Evolutionary conservation across 2,113 vertebrate species (phyloP), one percentile per base, ranked within the genome.

Genomic region (Mus spicilegus): DNA sequence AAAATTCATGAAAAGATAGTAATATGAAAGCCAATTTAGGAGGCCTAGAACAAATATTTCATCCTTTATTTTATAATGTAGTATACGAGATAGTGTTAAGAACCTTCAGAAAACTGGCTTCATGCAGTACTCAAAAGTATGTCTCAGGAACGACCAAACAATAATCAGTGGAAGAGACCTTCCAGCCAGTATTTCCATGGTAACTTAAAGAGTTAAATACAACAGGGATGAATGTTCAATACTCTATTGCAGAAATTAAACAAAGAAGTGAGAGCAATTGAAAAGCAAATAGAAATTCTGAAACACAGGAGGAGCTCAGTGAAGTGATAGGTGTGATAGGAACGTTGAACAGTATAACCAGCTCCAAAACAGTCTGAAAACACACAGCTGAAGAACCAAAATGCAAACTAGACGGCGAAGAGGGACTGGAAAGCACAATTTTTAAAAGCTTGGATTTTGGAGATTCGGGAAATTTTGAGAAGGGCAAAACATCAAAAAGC

Each of bases 351-450:
- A 73, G 69, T 42, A 33, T 12, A 14, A 9, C 7, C 26, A 20
- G 9, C 14, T 89, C 4, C 49, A 30, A 51, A 26, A 73, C 13
- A 28, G 42, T 42, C 8, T 30, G 51, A 58, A 89, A 73, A 56
- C 10, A 42, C 24, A 28, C 2, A 70, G 51, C 4, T 1, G 26
- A 75, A 42, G 24, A 73, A 42, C 0, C 42, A 28, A 49, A 24
- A 9, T 26, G 46, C 26, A 36, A 87, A 33, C 5, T 42, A n/a
- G 9, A 73, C 8, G 1, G 39, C 61, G 87, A 20, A 30, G 22
- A 12, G 3, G 36, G 75, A 58, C 7, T 39, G 0, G 51, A 73
- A 39, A 39, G 0, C 12, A 54, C 0, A 0, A n/a, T 26, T 51
- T 8, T 4, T 14, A 54, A 36, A 11, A 73, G 17, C 39, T 56